phyloP scores from a whole-genome alignment of 2,888 invertebrate species.

The Metellina segmentata region DNA sequence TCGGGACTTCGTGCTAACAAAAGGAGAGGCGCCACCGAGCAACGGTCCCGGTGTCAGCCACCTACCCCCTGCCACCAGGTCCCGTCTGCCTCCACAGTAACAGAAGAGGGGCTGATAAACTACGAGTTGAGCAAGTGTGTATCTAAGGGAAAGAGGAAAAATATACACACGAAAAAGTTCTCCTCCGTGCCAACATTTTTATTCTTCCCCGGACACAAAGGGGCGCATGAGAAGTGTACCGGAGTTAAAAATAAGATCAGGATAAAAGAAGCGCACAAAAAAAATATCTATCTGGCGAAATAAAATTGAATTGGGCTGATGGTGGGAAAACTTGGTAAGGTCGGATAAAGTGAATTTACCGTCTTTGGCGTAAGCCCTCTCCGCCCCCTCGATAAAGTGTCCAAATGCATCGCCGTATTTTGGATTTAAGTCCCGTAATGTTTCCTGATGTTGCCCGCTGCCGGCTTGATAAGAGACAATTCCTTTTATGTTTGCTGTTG shows the following conservation, averaged over 20 bases:
- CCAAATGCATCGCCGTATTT: conserved; percentile 52
- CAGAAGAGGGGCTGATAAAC: conserved; percentile 43
- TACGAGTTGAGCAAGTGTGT: conserved; percentile 24
- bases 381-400: conserved; percentile 46
- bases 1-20: conserved; percentile 50
- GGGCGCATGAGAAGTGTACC: conserved; percentile 9
- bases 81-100: not conserved
- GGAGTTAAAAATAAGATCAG: conserved; percentile 53
- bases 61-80: not conserved
- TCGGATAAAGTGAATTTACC: conserved; percentile 65
- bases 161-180: conserved; percentile 25
- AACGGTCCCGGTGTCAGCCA: not conserved
- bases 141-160: not conserved
- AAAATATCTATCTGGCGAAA: conserved; percentile 31
- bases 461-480: conserved; percentile 56
- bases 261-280: conserved; percentile 35
- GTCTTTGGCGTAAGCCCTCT: conserved; percentile 21
- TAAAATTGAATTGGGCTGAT: conserved; percentile 69
- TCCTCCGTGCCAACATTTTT: conserved; percentile 19
- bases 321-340: conserved; percentile 62
- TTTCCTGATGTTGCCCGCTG: conserved; percentile 51
- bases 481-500: conserved; percentile 55
- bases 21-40: conserved; percentile 28
- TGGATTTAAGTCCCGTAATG: conserved; percentile 50
- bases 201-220: conserved; percentile 29